A percentile compares a stretch with the other conserved stretches of the same genome.
These are phyloP conservation scores for Drosophila simulans DNA, from an alignment of 1,140 invertebrate genomes.

Conservation along the genomic window DNA sequence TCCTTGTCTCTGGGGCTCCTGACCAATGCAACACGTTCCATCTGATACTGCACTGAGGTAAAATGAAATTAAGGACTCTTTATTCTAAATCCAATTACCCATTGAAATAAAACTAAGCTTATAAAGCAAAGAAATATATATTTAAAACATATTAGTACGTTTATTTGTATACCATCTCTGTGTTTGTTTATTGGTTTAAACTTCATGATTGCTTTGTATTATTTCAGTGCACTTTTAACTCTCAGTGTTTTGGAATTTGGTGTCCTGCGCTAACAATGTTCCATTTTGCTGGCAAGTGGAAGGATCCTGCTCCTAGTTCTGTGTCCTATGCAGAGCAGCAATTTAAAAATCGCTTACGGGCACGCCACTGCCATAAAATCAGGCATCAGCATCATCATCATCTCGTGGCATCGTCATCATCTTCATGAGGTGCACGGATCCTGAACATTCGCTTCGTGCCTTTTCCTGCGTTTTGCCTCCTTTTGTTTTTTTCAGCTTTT, in stretches of 20 bases:
- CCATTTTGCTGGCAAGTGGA: conserved; percentile 26
- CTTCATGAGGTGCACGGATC: conserved; percentile 34
- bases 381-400: conserved; percentile 60
- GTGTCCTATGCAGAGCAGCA: conserved; percentile 67
- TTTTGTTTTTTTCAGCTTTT: conserved; percentile 17
- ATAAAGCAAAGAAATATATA: background rate
- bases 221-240: background rate
- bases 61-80: background rate
- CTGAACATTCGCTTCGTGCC: conserved; percentile 62
- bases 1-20: conserved; percentile 55
- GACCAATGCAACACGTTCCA: conserved; percentile 70
- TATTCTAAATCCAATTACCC: too few relatives aligned
- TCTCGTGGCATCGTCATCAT: conserved; percentile 48
- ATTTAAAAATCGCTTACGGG: conserved; percentile 76
- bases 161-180: too few relatives aligned
- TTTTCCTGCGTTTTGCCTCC: conserved; percentile 56
- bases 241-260: conserved; percentile 18
- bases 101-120: too few relatives aligned
- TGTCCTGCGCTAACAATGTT: conserved; percentile 49
- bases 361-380: conserved; percentile 74
- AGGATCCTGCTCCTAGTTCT: conserved; percentile 25
- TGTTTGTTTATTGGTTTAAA: background rate
- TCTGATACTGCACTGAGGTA: conserved; percentile 23
- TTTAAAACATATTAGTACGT: background rate
- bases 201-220: background rate